These are phyloP conservation scores for Monochamus saltuarius DNA, from an alignment of 1,140 invertebrate genomes.

Conservation along the genomic window DNA sequence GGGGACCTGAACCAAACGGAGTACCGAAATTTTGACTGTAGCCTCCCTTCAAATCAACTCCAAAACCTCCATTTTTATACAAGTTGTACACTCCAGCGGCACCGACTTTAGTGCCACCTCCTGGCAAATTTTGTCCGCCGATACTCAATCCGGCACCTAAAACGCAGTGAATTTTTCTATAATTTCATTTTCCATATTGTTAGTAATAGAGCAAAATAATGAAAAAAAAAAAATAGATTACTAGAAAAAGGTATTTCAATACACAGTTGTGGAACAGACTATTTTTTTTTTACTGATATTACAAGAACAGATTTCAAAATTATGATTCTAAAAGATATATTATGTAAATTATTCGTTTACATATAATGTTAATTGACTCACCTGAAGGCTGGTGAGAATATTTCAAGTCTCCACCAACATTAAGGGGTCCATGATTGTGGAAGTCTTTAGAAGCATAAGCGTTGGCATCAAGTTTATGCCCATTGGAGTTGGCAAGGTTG, in stretches of 20 bases:
- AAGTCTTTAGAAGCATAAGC: constrained; percentile 1
- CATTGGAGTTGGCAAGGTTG: neutral
- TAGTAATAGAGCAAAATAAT: too few species aligned
- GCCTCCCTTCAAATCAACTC: neutral
- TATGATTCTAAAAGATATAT: too few species aligned
- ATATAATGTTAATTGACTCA: neutral
- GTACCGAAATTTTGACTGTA: neutral
- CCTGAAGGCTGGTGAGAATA: neutral
- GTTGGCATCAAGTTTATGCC: neutral
- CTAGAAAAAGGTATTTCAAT: too few species aligned
- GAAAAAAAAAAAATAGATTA: too few species aligned
- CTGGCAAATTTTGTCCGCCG: neutral
- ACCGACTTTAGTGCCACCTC: neutral
- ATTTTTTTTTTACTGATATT: too few species aligned
- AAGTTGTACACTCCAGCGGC: neutral
- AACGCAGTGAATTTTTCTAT: neutral
- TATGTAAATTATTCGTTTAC: too few species aligned
- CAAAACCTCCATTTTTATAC: neutral
- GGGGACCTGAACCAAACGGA: neutral
- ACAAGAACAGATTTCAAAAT: too few species aligned
- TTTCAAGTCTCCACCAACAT: neutral
- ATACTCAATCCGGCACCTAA: neutral
- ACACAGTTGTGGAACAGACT: too few species aligned
- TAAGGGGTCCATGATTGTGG: neutral
- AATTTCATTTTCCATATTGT: too few species aligned